phyloP scores from a whole-genome alignment of 2,797 vertebrate species.

The Sylvia borin region DNA sequence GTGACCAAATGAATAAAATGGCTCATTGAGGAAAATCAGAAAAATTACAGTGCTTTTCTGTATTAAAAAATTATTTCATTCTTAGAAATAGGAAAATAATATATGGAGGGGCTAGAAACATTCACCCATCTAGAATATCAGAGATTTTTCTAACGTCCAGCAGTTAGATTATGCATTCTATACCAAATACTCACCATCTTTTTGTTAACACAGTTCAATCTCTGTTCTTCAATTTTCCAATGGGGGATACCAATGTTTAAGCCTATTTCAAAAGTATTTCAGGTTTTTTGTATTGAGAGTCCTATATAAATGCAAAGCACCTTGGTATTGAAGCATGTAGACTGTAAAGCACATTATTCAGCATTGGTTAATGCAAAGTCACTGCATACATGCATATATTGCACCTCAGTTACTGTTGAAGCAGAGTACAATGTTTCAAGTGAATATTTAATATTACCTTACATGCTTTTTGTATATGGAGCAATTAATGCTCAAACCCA shows the following conservation, averaged over 20 bases:
- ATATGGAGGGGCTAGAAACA: background rate
- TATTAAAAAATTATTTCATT: background rate
- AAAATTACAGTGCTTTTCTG: background rate
- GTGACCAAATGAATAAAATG: background rate
- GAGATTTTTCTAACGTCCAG: background rate
- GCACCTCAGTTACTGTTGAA: background rate
- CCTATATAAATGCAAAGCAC: constrained; percentile 1
- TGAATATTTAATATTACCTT: background rate
- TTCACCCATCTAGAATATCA: background rate
- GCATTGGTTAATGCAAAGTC: background rate
- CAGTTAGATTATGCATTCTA: background rate
- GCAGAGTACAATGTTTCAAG: background rate
- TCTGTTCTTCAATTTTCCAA: background rate
- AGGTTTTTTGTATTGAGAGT: background rate
- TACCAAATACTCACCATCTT: background rate
- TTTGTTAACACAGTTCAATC: background rate
- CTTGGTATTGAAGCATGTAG: background rate
- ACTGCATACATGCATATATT: background rate
- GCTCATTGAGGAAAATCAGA: background rate
- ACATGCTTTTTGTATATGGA: background rate
- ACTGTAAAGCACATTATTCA: background rate
- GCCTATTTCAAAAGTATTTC: background rate
- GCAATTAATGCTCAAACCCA: background rate
- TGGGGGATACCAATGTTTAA: background rate
- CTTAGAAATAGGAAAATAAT: background rate